Evolutionary conservation across 2,888 invertebrate species (phyloP).

Genomic region (Xanthia icteritia): DNA sequence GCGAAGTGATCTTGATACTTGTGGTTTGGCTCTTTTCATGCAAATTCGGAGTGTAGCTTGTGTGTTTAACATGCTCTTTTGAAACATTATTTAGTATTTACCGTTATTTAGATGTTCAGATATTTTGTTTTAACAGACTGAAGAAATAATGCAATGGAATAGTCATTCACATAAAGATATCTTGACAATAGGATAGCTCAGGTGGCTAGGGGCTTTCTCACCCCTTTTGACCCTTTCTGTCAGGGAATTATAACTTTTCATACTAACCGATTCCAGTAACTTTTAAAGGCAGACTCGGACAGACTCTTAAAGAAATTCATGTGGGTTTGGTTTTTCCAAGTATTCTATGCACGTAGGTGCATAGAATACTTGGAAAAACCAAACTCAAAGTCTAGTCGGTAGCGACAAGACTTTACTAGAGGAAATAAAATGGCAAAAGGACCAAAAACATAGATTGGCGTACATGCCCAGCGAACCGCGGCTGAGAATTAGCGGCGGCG

Average conservation of each 20-base stretch:
- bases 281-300: background rate
- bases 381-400: too few relatives aligned
- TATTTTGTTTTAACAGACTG: background rate
- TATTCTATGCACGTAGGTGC: background rate
- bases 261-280: background rate
- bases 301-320: too few relatives aligned
- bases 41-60: background rate
- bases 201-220: background rate
- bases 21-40: background rate
- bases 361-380: too few relatives aligned
- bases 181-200: background rate
- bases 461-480: constrained; percentile 85
- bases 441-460: constrained; percentile 73
- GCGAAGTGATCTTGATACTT: constrained; percentile 77
- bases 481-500: constrained; percentile 89
- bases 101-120: too few relatives aligned
- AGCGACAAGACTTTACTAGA: background rate
- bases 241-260: background rate
- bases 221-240: background rate
- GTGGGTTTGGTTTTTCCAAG: background rate
- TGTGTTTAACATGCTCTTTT: background rate
- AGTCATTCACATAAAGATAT: background rate
- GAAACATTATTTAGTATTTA: background rate
- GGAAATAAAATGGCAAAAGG: constrained; percentile 59
- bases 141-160: background rate